These are phyloP conservation scores for Hystrix brachyura DNA, from an alignment of 2,113 vertebrate species.

Conservation along the genomic window DNA sequence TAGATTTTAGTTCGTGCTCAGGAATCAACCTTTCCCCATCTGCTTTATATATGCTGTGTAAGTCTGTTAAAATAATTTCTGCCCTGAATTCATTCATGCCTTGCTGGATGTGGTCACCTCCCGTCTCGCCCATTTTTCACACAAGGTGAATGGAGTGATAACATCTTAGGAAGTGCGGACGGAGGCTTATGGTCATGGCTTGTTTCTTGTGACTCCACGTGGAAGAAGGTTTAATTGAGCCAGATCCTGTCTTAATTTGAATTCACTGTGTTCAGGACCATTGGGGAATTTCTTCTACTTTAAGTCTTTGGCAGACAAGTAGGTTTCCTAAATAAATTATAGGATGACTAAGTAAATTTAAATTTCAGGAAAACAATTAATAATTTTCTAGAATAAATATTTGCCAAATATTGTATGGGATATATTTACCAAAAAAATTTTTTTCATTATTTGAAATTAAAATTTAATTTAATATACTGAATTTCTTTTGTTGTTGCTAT, in stretches of 20 bases:
- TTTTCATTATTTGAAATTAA: conserved; percentile 34
- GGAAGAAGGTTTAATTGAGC: background rate
- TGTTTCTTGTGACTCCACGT: background rate
- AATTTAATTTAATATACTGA: background rate
- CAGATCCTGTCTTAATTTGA: background rate
- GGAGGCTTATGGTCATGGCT: background rate
- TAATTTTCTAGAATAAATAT: background rate
- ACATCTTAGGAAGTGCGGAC: background rate
- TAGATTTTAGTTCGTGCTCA: conserved; percentile 19
- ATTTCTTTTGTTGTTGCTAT: background rate
- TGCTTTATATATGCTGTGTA: background rate
- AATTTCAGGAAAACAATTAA: conserved; percentile 41
- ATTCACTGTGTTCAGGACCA: background rate
- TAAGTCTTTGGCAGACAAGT: background rate
- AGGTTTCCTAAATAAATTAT: background rate
- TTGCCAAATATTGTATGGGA: background rate
- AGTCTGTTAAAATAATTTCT: conserved; percentile 54
- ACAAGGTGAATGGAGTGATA: background rate
- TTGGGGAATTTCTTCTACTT: conserved; percentile 15
- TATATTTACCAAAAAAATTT: background rate
- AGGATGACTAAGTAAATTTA: background rate
- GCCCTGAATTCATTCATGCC: background rate
- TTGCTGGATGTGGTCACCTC: background rate
- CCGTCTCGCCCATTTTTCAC: fast-evolving
- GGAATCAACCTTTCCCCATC: conserved; percentile 24